A percentile compares a stretch with the other conserved stretches of the same genome.
phyloP scores from a whole-genome alignment of 2,888 invertebrate species.

The Drosophila emarginata region DNA sequence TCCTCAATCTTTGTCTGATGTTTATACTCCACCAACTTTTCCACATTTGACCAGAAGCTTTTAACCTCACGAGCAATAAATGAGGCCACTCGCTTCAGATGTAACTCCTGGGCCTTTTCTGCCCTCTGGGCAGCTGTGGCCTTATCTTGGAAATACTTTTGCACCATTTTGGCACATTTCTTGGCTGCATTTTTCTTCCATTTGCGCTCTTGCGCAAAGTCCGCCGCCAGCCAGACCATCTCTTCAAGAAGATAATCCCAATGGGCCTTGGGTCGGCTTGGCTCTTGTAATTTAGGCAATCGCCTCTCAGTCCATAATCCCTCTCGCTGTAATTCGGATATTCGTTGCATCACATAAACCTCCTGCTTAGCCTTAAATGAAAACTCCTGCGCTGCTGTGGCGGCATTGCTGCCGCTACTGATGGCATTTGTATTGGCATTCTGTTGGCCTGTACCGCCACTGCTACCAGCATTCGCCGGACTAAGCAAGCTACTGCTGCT shows the following conservation, averaged over 20 bases:
- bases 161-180: slow-evolving; percentile 94
- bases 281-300: slow-evolving; percentile 95
- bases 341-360: slow-evolving; percentile 96
- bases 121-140: slow-evolving; percentile 94
- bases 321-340: slow-evolving; percentile 95
- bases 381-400: slow-evolving; percentile 84
- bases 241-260: slow-evolving; percentile 99
- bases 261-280: slow-evolving; percentile 94
- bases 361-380: slow-evolving; percentile 94
- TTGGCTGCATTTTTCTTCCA: slow-evolving; percentile 98
- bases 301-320: slow-evolving; percentile 97
- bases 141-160: slow-evolving; percentile 95
- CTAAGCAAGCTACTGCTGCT: slow-evolving; percentile 14
- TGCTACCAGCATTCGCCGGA: slow-evolving; percentile 53
- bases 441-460: slow-evolving; percentile 55
- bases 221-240: slow-evolving; percentile 98
- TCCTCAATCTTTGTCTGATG: slow-evolving; percentile 96
- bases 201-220: slow-evolving; percentile 98
- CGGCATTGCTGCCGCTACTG: slow-evolving; percentile 57
- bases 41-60: slow-evolving; percentile 97
- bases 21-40: slow-evolving; percentile 98
- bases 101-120: slow-evolving; percentile 94
- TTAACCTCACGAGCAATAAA: slow-evolving; percentile 96
- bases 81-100: slow-evolving; percentile 92
- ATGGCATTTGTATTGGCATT: slow-evolving; percentile 45